Evolutionary conservation across 2,113 vertebrate species (phyloP).

Genomic region (Cryptoleucopteryx plumbea): DNA sequence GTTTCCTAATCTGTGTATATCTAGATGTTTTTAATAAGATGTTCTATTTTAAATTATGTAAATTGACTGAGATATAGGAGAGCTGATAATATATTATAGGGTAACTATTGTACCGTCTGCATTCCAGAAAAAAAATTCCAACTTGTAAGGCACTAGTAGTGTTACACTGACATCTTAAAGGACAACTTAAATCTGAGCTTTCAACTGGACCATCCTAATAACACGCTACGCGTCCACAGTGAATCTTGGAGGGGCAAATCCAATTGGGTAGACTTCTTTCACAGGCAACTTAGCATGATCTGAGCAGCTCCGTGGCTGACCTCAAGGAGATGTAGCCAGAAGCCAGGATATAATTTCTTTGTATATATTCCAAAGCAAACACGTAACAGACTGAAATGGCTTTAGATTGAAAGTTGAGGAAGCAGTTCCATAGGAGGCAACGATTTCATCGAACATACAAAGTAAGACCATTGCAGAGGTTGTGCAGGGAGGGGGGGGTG

Average conservation of each 20-base stretch:
- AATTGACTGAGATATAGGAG: constrained; percentile 97
- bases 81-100: constrained; percentile 97
- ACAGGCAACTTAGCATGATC: constrained; percentile 70
- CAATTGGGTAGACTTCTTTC: constrained; percentile 68
- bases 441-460: not conserved
- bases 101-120: constrained; percentile 92
- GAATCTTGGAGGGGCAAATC: constrained; percentile 58
- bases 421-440: constrained; percentile 18
- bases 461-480: not conserved
- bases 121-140: constrained; percentile 89
- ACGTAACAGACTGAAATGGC: constrained; percentile 39
- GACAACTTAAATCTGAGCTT: constrained; percentile 88
- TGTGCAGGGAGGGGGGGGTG: not conserved
- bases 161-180: constrained; percentile 89
- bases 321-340: constrained; percentile 67
- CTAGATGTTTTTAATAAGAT: constrained; percentile 99
- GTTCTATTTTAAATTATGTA: constrained; percentile 99
- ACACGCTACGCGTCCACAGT: constrained; percentile 40
- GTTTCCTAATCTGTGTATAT: constrained; percentile 99
- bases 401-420: constrained; percentile 54
- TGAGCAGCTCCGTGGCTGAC: constrained; percentile 61
- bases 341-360: constrained; percentile 52
- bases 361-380: constrained; percentile 53
- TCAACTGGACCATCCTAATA: constrained; percentile 75
- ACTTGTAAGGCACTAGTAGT: constrained; percentile 86